phyloP scores from a whole-genome alignment of 2,113 vertebrate species.

The Petroica traversi region DNA sequence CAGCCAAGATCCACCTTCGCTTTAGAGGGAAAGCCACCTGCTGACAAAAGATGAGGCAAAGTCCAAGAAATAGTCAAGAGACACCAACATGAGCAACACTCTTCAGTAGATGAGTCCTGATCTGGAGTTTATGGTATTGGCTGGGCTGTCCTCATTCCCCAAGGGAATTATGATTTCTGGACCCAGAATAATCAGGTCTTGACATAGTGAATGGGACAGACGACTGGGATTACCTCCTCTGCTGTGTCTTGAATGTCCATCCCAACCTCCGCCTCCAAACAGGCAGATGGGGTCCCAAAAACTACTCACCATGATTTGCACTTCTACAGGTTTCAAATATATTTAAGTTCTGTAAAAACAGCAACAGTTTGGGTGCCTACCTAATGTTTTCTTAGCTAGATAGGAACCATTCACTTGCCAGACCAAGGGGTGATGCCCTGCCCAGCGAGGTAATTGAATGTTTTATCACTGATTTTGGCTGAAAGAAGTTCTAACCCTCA shows the following conservation, averaged over 20 bases:
- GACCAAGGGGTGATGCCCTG: neutral
- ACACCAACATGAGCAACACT: neutral
- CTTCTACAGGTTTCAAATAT: neutral
- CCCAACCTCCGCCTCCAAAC: neutral
- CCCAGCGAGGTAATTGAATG: neutral
- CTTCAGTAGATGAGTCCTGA: neutral
- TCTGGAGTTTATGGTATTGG: neutral
- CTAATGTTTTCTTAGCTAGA: neutral
- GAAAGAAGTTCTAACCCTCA: neutral
- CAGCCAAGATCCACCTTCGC: neutral
- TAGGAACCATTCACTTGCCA: neutral
- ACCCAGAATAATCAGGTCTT: neutral
- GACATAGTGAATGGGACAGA: neutral
- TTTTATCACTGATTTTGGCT: neutral
- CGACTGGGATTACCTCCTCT: neutral
- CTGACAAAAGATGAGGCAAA: neutral
- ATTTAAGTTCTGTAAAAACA: neutral
- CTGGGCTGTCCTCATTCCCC: neutral
- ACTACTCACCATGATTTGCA: neutral
- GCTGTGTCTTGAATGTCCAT: neutral
- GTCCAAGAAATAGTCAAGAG: neutral
- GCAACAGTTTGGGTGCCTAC: neutral
- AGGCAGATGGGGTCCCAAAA: neutral
- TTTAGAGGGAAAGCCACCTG: neutral
- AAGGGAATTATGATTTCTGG: neutral